phyloP scores from a whole-genome alignment of 2,888 invertebrate species.

The Archips crataeganus region DNA sequence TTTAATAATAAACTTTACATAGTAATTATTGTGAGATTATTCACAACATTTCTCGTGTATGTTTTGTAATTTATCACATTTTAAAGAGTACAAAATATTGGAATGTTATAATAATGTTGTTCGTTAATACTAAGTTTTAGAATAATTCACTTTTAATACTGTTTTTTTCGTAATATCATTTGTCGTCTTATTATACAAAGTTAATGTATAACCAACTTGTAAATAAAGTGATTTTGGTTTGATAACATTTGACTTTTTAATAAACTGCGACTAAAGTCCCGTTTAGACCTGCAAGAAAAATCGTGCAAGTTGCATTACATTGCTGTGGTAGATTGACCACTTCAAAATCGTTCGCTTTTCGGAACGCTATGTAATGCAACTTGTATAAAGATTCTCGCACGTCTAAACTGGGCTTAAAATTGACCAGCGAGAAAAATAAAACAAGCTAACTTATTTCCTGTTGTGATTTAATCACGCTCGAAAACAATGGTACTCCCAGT shows the following conservation, averaged over 20 bases:
- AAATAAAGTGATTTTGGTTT: constrained; percentile 86
- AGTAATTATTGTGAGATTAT: constrained; percentile 81
- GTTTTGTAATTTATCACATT: constrained; percentile 85
- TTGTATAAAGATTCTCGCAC: no score
- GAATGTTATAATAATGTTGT: constrained; percentile 84
- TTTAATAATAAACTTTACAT: constrained; percentile 83
- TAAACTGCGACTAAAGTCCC: background rate
- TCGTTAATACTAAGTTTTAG: constrained; percentile 82
- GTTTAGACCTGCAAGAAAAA: no score
- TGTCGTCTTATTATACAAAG: constrained; percentile 81
- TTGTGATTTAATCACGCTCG: constrained; percentile 82
- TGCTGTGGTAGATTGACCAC: no score
- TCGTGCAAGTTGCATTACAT: no score
- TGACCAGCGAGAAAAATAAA: constrained; percentile 30
- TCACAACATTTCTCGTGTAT: constrained; percentile 68
- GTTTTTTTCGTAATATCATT: constrained; percentile 77
- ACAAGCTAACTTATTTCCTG: constrained; percentile 47
- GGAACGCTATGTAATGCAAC: no score
- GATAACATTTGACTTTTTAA: constrained; percentile 53
- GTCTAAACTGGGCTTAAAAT: background rate
- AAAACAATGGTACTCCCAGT: constrained; percentile 65
- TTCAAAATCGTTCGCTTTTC: no score
- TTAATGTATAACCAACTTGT: constrained; percentile 77
- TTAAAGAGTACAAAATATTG: constrained; percentile 86
- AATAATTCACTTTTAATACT: constrained; percentile 80